Conservation (phyloP, 2,113 vertebrate species). For the Cheilinus undulatus region DNA sequence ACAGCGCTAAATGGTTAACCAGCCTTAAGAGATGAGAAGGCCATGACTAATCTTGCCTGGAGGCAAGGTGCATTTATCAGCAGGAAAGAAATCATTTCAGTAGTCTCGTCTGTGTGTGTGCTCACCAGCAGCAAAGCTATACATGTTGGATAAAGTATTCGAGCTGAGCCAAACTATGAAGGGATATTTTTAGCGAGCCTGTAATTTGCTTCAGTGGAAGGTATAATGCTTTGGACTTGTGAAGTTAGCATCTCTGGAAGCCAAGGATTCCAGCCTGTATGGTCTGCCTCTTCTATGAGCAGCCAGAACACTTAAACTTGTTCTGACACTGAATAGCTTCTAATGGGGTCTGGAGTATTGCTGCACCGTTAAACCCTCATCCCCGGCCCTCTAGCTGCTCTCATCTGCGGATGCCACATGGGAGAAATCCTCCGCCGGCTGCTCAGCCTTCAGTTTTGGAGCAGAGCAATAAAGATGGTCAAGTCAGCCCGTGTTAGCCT, state of each 20-base stretch:
- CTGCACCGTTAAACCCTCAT: constrained; percentile 45
- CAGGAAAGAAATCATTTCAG: constrained; percentile 14
- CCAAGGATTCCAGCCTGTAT: constrained; percentile 10
- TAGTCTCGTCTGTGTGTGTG: not conserved
- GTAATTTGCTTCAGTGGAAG: constrained; percentile 21
- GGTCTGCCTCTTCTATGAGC: constrained; percentile 36
- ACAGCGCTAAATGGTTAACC: constrained; percentile 59
- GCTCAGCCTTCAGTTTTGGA: constrained; percentile 10
- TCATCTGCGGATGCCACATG: constrained; percentile 7
- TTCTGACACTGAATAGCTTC: constrained; percentile 54
- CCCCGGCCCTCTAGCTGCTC: constrained; percentile 19
- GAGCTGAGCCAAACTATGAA: constrained; percentile 1
- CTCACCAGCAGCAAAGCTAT: constrained; percentile 12
- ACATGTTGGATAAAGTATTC: constrained; percentile 19
- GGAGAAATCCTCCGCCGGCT: not conserved
- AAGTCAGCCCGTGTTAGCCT: constrained; percentile 31
- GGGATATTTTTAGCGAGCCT: constrained; percentile 15
- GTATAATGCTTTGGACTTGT: constrained; percentile 11
- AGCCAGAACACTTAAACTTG: constrained; percentile 44
- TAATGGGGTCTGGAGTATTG: constrained; percentile 41
- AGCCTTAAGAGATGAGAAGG: constrained; percentile 54
- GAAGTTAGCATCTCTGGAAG: constrained; percentile 1
- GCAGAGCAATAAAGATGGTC: not conserved
- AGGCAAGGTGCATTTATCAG: constrained; percentile 55
- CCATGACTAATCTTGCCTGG: constrained; percentile 52